These are phyloP conservation scores for Oophaga pumilio DNA, from an alignment of 2,113 vertebrate species.

Conservation along the genomic window DNA sequence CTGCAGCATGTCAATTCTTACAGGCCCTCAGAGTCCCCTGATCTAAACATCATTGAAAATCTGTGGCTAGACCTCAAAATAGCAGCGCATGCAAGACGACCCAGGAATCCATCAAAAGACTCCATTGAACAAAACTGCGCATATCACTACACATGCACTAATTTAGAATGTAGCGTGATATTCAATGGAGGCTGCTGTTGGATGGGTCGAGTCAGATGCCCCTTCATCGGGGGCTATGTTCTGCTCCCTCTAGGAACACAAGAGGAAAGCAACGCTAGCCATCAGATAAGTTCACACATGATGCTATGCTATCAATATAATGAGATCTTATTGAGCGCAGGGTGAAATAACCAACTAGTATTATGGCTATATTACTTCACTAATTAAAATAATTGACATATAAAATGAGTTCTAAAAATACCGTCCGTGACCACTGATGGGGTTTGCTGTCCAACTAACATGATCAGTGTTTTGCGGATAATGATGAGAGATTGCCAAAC, in stretches of 20 bases:
- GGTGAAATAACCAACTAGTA: background rate
- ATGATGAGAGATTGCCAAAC: background rate
- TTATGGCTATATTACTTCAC: background rate
- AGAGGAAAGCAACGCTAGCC: background rate
- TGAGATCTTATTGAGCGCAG: background rate
- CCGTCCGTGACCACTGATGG: background rate
- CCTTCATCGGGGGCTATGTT: no score
- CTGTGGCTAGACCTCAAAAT: no score
- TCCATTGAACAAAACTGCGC: no score
- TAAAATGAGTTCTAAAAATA: background rate
- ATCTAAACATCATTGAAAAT: no score
- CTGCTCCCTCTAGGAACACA: background rate
- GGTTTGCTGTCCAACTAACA: background rate
- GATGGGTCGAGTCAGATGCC: no score
- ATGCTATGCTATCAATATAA: background rate
- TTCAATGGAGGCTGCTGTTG: no score
- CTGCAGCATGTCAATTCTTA: no score
- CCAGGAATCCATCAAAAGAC: no score
- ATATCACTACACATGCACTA: no score
- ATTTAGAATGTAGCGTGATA: no score
- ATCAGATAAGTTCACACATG: background rate
- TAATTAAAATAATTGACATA: constrained; percentile 1
- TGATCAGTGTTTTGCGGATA: background rate
- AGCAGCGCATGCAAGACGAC: no score
- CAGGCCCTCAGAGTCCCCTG: no score